These are phyloP conservation scores for Harpagoxenus sublaevis DNA, from an alignment of 2,888 invertebrate species.

Conservation along the genomic window DNA sequence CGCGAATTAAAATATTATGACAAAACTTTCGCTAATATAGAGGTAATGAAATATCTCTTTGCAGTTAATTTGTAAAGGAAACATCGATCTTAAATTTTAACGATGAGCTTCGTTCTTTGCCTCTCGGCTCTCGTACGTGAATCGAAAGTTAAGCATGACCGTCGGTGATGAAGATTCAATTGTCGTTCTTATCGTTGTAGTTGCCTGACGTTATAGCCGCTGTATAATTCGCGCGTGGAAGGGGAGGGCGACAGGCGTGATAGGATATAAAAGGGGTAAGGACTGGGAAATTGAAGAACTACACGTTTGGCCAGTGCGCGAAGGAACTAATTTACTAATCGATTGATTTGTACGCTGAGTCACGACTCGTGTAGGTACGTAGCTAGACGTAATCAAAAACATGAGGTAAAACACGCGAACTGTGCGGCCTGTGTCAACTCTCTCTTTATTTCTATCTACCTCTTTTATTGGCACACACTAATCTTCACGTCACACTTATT, in stretches of 20 bases:
- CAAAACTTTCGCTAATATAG: neutral
- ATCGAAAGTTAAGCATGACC: slow-evolving; percentile 55
- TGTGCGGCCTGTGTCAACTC: slow-evolving; percentile 23
- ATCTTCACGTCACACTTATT: slow-evolving; percentile 11
- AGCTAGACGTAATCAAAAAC: slow-evolving; percentile 77
- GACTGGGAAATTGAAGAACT: slow-evolving; percentile 50
- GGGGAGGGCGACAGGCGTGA: slow-evolving; percentile 52
- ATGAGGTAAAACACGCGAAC: slow-evolving; percentile 66
- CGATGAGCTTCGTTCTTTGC: slow-evolving; percentile 22
- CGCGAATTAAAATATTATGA: neutral
- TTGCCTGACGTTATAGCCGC: neutral
- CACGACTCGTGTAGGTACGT: slow-evolving; percentile 72
- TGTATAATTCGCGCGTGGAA: slow-evolving; percentile 43
- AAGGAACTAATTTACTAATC: slow-evolving; percentile 80
- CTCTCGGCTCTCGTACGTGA: slow-evolving; percentile 69
- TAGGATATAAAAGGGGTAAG: slow-evolving; percentile 26
- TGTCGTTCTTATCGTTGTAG: neutral
- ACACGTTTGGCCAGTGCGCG: slow-evolving; percentile 69
- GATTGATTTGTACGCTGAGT: slow-evolving; percentile 81
- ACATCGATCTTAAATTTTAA: neutral
- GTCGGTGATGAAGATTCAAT: slow-evolving; percentile 42
- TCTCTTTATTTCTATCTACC: neutral
- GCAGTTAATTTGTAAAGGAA: slow-evolving; percentile 6
- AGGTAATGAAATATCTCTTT: neutral
- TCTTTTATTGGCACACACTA: neutral